Percentiles rank a stretch among this genome's conserved stretches.
These are phyloP conservation scores for Petromus typicus DNA, from an alignment of 2,113 vertebrate species.

Conservation along the genomic window DNA sequence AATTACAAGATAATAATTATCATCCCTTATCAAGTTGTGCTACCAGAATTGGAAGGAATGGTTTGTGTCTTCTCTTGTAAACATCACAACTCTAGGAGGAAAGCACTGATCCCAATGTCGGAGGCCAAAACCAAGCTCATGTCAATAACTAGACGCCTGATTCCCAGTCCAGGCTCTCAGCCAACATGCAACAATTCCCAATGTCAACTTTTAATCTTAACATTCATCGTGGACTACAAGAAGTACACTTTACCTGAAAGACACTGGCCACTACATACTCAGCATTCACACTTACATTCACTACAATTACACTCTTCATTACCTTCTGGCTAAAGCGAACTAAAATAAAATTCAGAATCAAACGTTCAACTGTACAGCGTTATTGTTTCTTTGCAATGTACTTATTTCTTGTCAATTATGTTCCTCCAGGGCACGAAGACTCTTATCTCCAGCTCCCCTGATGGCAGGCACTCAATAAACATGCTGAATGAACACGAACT, in stretches of 20 bases:
- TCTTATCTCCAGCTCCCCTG: not conserved
- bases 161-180: not conserved
- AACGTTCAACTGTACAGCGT: not conserved
- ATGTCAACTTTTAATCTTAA: not conserved
- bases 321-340: not conserved
- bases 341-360: not conserved
- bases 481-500: not conserved
- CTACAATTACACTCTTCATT: not conserved
- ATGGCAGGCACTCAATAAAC: not conserved
- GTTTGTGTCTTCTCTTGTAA: slow-evolving; percentile 9
- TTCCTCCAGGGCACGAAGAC: not conserved
- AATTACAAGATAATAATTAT: not conserved
- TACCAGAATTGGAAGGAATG: not conserved
- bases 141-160: not conserved
- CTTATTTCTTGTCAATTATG: not conserved
- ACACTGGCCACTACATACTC: not conserved
- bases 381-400: not conserved
- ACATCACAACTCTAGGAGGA: not conserved
- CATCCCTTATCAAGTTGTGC: not conserved
- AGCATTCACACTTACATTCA: not conserved
- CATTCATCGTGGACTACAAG: not conserved
- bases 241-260: not conserved
- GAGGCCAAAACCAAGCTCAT: slow-evolving; percentile 33
- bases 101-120: not conserved
- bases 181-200: not conserved